Conservation (phyloP, 2,113 vertebrate species). For the Scortum barcoo region DNA sequence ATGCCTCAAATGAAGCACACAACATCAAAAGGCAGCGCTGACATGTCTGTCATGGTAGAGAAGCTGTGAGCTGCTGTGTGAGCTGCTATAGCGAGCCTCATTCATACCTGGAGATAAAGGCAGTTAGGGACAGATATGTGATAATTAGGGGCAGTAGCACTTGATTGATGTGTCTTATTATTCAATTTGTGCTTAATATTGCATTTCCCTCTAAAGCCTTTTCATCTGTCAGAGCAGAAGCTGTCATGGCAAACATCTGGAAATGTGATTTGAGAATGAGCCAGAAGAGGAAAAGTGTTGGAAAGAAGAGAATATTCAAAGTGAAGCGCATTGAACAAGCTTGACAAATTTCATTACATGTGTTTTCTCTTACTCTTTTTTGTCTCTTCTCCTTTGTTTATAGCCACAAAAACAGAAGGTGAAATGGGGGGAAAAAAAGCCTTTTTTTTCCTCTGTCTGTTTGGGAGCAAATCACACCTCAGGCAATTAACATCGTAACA, state of each 20-base stretch:
- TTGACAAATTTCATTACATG: slow-evolving; percentile 30
- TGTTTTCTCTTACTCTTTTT: slow-evolving; percentile 21
- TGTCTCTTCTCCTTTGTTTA: slow-evolving; percentile 34
- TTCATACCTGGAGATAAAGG: slow-evolving; percentile 20
- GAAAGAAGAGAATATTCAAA: slow-evolving; percentile 12
- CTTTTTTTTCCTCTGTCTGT: not conserved
- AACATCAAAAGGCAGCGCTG: slow-evolving; percentile 33
- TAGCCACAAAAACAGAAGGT: slow-evolving; percentile 32
- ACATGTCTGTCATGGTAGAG: not conserved
- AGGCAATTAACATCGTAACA: slow-evolving; percentile 66
- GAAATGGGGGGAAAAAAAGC: not conserved
- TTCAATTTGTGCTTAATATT: slow-evolving; percentile 32
- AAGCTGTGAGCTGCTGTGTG: slow-evolving; percentile 10
- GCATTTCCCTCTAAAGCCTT: not conserved
- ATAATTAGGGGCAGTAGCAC: slow-evolving; percentile 35
- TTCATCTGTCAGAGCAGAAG: slow-evolving; percentile 23
- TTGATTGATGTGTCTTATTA: slow-evolving; percentile 25
- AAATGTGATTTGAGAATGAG: slow-evolving; percentile 9
- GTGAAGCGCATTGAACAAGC: not conserved
- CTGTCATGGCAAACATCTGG: slow-evolving; percentile 13
- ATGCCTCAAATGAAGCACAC: slow-evolving; percentile 34
- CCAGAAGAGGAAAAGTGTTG: slow-evolving; percentile 12
- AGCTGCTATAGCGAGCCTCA: not conserved
- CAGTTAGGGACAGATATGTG: slow-evolving; percentile 2
- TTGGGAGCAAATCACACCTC: slow-evolving; percentile 61